These are phyloP conservation scores for Cydia pomonella DNA, from an alignment of 1,140 invertebrate genomes.

Conservation along the genomic window DNA sequence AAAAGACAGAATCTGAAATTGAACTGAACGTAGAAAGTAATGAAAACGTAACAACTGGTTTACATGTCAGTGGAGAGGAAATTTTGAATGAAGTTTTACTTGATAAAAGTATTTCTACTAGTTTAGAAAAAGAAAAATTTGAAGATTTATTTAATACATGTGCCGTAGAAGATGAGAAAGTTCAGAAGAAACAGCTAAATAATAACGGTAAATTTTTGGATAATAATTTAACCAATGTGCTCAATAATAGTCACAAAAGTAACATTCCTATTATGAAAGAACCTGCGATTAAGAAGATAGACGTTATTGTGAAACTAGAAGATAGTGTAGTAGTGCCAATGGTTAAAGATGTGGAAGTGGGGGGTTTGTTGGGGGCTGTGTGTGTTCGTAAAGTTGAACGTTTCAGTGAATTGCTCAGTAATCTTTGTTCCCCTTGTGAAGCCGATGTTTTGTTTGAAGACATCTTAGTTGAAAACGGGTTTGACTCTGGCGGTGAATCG, in stretches of 20 bases:
- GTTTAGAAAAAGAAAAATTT: conserved; percentile 65
- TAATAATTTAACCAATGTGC: conserved; percentile 42
- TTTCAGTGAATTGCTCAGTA: conserved; percentile 77
- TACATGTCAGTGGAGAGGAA: conserved; percentile 56
- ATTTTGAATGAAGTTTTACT: conserved; percentile 67
- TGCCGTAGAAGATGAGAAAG: conserved; percentile 51
- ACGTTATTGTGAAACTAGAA: conserved; percentile 55
- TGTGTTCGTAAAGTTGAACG: conserved; percentile 77
- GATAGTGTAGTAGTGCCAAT: conserved; percentile 72
- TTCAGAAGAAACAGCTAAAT: conserved; percentile 43
- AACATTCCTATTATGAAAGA: conserved; percentile 61
- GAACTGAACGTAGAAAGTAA: conserved; percentile 58
- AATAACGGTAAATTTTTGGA: conserved; percentile 45
- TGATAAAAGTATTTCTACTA: conserved; percentile 56
- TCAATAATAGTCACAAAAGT: conserved; percentile 63
- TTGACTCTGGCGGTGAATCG: conserved; percentile 57
- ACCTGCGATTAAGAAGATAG: conserved; percentile 51
- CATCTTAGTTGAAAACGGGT: conserved; percentile 69
- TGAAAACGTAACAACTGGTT: conserved; percentile 35
- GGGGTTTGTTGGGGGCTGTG: conserved; percentile 69
- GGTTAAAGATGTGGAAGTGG: conserved; percentile 60
- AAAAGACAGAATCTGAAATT: conserved; percentile 52
- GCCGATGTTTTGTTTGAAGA: conserved; percentile 74
- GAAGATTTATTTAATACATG: conserved; percentile 68
- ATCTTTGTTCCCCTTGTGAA: conserved; percentile 75